Base-by-base conservation (phyloP, 2,888 invertebrate genomes). In the Spilarctia lutea region DNA sequence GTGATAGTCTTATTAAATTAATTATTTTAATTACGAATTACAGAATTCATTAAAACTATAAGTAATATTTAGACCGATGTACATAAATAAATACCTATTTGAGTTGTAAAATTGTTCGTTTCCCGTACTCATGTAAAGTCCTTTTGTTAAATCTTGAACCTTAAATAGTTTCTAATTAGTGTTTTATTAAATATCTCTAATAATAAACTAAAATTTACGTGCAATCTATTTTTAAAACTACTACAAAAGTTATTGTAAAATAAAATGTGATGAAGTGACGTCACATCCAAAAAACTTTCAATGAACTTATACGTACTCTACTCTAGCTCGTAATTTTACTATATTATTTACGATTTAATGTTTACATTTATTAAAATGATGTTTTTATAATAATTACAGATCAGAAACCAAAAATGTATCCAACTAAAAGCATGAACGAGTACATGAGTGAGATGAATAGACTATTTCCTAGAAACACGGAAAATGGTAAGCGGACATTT, bases 391-490 rank as follows among this genome's bases (percentile, higher is more conserved):
- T 82, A 81, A 42, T 87, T 87, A 81, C 87, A 88, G 87, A 81
- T 73, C 74, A 2, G 16, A 69, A 69, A 52, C 52, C 39, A 11
- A 86, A 81, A 76, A 94, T 94, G 94, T 91, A 90, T 79, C 92
- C 93, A 30, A 85, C 90, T 4, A 93, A 90, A 83, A 88, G 84
- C 78, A 86, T 87, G 84, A 73, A 69, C 56, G 87, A 93, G 75
- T 92, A 90, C 75, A 88, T 89, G 85, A 84, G 77, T 52, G 94
- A 94, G 85, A 88, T 93, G 60, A 89, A 91, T 72, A 85, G 92
- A 33, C 78, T 93, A 35, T 91, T 93, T 73, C 87, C 91, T 11
- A 90, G 83, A 78, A 81, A 77, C 10, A 70, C 72, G 10, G 91
- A 90, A 84, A 89, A 86, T 87, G 92, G 94, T 94, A 78, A 89